These are phyloP conservation scores for Thinocorus orbignyianus DNA, from an alignment of 2,113 vertebrate genomes.

Conservation along the genomic window DNA sequence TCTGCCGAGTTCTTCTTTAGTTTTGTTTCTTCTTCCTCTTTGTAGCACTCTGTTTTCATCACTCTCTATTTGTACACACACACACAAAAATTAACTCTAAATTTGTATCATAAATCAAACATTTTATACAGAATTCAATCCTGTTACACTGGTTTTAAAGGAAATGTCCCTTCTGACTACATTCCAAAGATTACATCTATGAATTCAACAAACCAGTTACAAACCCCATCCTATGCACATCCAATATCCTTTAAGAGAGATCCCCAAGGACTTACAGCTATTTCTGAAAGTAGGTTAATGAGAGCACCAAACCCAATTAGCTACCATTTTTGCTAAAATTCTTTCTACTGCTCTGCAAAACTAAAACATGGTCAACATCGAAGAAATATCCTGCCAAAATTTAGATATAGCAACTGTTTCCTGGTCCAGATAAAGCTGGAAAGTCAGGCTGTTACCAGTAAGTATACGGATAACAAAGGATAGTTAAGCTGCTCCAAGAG, in stretches of 20 bases:
- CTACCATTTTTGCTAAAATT: not conserved
- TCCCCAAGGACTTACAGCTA: conserved; percentile 36
- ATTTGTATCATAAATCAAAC: not conserved
- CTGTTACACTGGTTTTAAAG: not conserved
- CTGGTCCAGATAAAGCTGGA: not conserved
- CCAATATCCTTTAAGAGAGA: not conserved
- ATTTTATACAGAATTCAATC: not conserved
- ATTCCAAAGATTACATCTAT: not conserved
- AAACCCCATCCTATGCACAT: not conserved
- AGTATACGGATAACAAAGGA: not conserved
- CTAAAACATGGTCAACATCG: not conserved
- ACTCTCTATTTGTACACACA: not conserved
- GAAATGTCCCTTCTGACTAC: not conserved
- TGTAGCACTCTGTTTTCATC: not conserved
- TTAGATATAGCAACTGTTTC: not conserved
- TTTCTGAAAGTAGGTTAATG: conserved; percentile 67
- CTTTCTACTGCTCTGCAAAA: not conserved
- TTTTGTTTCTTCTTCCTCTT: conserved; percentile 30
- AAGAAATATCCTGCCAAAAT: not conserved
- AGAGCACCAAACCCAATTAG: conserved; percentile 67
- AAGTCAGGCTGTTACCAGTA: not conserved
- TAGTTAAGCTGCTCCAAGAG: not conserved
- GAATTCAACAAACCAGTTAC: conserved; percentile 34
- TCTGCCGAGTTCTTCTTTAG: not conserved
- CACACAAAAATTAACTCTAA: not conserved